phyloP scores from a whole-genome alignment of 37 sponge, comb jelly and placozoan genomes.

The Bolinopsis microptera region DNA sequence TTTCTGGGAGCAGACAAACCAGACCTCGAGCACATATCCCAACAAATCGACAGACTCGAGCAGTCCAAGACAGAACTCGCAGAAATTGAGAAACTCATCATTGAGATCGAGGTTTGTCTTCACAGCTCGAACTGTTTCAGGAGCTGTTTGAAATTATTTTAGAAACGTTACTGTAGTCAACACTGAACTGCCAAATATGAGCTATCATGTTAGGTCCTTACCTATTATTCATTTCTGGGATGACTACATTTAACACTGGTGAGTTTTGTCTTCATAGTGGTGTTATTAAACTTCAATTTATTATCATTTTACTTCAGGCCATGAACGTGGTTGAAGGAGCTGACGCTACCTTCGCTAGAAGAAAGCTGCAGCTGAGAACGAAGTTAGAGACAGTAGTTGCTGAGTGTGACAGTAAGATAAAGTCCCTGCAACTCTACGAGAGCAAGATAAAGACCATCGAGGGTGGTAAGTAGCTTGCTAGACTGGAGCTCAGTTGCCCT shows the following conservation, averaged over 20 bases:
- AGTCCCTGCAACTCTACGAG: constrained; percentile 42
- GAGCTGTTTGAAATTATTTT: not conserved
- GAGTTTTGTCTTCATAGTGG: too few species aligned
- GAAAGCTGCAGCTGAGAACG: constrained; percentile 45
- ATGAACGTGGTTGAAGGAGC: constrained; percentile 5
- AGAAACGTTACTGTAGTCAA: too few species aligned
- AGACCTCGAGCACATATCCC: not conserved
- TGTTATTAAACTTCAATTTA: too few species aligned
- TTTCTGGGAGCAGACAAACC: constrained; percentile 61
- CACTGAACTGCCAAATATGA: too few species aligned
- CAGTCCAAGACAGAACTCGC: constrained; percentile 12
- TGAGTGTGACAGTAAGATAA: constrained; percentile 56
- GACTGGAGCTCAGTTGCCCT: too few species aligned
- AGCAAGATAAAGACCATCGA: constrained; percentile 13
- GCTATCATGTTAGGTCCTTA: too few species aligned
- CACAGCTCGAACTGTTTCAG: not conserved
- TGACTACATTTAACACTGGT: too few species aligned
- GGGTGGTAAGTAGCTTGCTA: not conserved
- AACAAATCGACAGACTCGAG: not conserved
- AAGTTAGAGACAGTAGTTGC: constrained; percentile 39
- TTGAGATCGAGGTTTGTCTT: constrained; percentile 34
- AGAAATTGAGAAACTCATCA: constrained; percentile 35
- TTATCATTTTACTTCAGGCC: not conserved
- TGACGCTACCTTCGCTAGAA: constrained; percentile 19
- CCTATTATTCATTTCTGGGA: too few species aligned